Percentiles rank a stretch among this genome's conserved stretches.
These are phyloP conservation scores for Leptinotarsa tumamoca DNA, from an alignment of 2,888 invertebrate species.

Conservation along the genomic window DNA sequence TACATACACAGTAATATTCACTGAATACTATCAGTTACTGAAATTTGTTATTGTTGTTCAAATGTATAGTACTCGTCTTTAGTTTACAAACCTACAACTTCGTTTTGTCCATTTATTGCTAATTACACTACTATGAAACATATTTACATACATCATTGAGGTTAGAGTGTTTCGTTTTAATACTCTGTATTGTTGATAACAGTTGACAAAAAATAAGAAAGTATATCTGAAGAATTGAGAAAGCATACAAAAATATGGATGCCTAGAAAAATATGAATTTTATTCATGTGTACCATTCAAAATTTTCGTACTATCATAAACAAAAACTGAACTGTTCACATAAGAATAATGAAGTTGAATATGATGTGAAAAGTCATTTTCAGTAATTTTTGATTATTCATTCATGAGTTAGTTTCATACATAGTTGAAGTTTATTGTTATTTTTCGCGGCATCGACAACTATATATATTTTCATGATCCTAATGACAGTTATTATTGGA, in stretches of 20 bases:
- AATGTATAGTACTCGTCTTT: conserved; percentile 17
- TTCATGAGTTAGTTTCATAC: too few species aligned
- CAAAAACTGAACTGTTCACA: too few species aligned
- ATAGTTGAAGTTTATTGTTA: too few species aligned
- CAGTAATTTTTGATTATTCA: too few species aligned
- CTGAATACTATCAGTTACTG: neutral
- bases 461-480: too few species aligned
- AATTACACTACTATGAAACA: conserved; percentile 43
- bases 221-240: neutral
- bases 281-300: neutral
- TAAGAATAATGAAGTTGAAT: too few species aligned
- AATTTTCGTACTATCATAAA: too few species aligned
- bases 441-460: too few species aligned
- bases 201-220: conserved; percentile 1
- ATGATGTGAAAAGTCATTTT: too few species aligned
- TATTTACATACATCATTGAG: conserved; percentile 45
- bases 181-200: neutral
- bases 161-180: conserved; percentile 32
- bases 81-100: conserved; percentile 2
- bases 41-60: conserved; percentile 5
- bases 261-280: neutral
- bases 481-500: too few species aligned
- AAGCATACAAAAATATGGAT: neutral
- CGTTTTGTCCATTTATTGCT: conserved; percentile 34
- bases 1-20: too few species aligned